These are phyloP conservation scores for Heterohyrax brucei DNA, from an alignment of 2,797 vertebrate species.

Conservation along the genomic window DNA sequence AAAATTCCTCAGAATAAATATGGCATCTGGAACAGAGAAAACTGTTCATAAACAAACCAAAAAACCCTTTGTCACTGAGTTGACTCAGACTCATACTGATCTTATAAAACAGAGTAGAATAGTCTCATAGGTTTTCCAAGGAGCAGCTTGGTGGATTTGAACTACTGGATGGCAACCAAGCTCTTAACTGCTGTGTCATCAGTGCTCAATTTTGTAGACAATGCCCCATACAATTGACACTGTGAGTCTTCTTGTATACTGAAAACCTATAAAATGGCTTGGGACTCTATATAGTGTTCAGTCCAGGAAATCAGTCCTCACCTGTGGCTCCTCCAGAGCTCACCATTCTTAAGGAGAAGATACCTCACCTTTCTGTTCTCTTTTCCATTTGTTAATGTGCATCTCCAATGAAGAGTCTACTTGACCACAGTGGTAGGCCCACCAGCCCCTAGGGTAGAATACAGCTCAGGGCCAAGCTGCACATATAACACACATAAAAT, in stretches of 20 bases:
- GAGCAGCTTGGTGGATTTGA: too few relatives aligned
- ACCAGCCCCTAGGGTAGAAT: neutral
- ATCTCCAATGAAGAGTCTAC: neutral
- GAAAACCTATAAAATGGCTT: neutral
- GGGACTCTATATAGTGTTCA: neutral
- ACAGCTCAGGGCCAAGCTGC: neutral
- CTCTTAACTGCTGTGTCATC: too few relatives aligned
- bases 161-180: too few relatives aligned
- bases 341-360: neutral
- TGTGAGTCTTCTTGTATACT: neutral
- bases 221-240: neutral
- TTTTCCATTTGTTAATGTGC: conserved; percentile 8
- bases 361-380: neutral
- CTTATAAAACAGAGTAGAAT: too few relatives aligned
- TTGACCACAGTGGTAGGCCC: neutral
- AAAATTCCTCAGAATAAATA: conserved; percentile 58
- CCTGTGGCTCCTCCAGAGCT: neutral
- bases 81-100: too few relatives aligned
- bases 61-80: too few relatives aligned
- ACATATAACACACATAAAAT: neutral
- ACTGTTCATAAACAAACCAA: conserved; percentile 66
- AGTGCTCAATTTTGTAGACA: conserved; percentile 60
- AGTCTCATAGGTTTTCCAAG: too few relatives aligned
- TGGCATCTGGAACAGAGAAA: conserved; percentile 6
- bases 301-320: neutral